phyloP scores from a whole-genome alignment of 2,113 vertebrate species.

The Eptesicus fuscus region DNA sequence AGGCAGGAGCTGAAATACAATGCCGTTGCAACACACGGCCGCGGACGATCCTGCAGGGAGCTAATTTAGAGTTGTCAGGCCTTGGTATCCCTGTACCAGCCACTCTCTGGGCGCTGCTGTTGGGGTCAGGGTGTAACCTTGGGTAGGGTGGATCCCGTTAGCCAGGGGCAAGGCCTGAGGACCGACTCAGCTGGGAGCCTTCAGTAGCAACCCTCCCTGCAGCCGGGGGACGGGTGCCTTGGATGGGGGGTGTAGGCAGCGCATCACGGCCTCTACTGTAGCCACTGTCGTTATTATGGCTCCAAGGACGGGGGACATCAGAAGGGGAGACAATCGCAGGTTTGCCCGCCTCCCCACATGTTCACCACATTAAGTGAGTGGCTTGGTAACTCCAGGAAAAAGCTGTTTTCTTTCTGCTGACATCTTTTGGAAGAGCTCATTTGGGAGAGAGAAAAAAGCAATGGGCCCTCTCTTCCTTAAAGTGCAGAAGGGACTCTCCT shows the following conservation, averaged over 20 bases:
- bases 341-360: not conserved
- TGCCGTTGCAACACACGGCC: rapidly evolving
- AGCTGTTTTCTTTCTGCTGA: constrained; percentile 20
- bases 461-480: not conserved
- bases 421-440: not conserved
- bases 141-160: not conserved
- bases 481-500: not conserved
- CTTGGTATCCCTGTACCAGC: too few relatives aligned
- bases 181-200: not conserved
- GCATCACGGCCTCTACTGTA: not conserved
- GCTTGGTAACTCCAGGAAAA: not conserved
- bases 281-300: not conserved
- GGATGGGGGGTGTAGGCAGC: not conserved
- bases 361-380: not conserved
- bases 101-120: not conserved
- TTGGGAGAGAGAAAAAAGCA: not conserved
- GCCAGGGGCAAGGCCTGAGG: not conserved
- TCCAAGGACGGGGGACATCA: not conserved
- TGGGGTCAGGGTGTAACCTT: too few relatives aligned
- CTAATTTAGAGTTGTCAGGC: not conserved
- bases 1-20: not conserved
- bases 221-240: not conserved
- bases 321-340: not conserved
- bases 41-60: rapidly evolving
- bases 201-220: not conserved